Evolutionary conservation across 2,888 invertebrate species (phyloP).

Genomic region (Aporophyla nigra): DNA sequence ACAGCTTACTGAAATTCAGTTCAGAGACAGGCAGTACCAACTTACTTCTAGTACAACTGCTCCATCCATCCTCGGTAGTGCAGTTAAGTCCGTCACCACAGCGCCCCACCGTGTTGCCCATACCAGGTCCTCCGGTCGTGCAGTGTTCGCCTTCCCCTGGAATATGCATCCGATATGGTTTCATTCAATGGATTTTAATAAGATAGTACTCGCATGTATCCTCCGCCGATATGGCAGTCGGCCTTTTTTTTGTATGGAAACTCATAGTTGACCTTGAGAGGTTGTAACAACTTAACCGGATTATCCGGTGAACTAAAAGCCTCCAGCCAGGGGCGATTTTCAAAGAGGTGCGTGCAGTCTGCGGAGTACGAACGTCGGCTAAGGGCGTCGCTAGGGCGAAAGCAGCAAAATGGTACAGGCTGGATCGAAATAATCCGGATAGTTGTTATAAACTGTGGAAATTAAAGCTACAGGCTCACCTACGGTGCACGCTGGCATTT

Average conservation of each 20-base stretch:
- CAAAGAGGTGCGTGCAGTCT: no score
- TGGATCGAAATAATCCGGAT: background rate
- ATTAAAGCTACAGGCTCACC: background rate
- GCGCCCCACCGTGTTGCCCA: conserved; percentile 88
- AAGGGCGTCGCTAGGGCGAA: no score
- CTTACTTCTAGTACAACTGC: conserved; percentile 89
- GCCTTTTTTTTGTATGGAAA: no score
- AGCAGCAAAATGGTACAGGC: background rate
- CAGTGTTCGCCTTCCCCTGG: conserved; percentile 89
- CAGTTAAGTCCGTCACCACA: conserved; percentile 92
- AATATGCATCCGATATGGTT: conserved; percentile 34
- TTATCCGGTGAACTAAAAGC: no score
- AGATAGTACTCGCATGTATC: no score
- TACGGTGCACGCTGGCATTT: background rate
- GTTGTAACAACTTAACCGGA: no score
- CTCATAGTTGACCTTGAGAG: no score
- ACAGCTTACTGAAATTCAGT: background rate
- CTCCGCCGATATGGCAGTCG: no score
- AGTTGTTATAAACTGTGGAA: background rate
- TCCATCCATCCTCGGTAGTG: conserved; percentile 71
- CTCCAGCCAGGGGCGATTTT: no score
- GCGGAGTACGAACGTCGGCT: no score
- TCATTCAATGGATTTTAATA: background rate
- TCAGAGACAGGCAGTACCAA: background rate
- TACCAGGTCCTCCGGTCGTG: conserved; percentile 88